Evolutionary conservation across 53 echinoderm and acorn worm species (phyloP).

Genomic region (Actinopyga echinites): DNA sequence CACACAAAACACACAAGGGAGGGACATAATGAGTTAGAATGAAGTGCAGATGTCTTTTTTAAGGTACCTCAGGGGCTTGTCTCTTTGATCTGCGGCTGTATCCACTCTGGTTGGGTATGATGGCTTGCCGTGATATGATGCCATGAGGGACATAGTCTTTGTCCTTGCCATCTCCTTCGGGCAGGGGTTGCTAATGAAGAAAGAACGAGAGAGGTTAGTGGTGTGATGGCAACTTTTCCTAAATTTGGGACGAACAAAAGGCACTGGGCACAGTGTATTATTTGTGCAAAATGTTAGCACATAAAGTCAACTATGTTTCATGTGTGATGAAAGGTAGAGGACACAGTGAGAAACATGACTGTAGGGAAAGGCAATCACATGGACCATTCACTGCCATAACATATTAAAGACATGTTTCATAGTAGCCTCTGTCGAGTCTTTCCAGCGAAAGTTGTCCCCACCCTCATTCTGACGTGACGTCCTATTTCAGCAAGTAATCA

Average conservation of each 20-base stretch:
- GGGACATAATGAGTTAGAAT: not conserved
- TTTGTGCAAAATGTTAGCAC: not conserved
- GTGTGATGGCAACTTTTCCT: too few relatives aligned
- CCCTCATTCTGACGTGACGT: too few relatives aligned
- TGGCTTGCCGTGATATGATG: conserved; percentile 84
- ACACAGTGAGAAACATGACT: too few relatives aligned
- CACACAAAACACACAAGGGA: not conserved
- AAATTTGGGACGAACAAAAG: too few relatives aligned
- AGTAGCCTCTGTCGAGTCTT: too few relatives aligned
- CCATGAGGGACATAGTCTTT: conserved; percentile 98
- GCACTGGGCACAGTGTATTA: too few relatives aligned
- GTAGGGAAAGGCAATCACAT: too few relatives aligned
- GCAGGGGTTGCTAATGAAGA: conserved; percentile 61
- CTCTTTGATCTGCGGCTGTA: conserved; percentile 92
- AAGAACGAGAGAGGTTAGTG: not conserved
- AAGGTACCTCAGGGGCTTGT: conserved; percentile 83
- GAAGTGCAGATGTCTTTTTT: not conserved
- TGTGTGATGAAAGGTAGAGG: too few relatives aligned
- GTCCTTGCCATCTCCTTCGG: conserved; percentile 86
- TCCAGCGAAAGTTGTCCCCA: too few relatives aligned
- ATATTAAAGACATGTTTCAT: too few relatives aligned
- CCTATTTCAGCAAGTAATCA: too few relatives aligned
- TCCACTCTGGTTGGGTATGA: conserved; percentile 68
- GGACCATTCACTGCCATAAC: too few relatives aligned
- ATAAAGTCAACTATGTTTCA: not conserved